Percentiles rank a stretch among this genome's conserved stretches.
Evolutionary conservation across 2,888 invertebrate species (phyloP).

Genomic region (Orthosia gracilis): DNA sequence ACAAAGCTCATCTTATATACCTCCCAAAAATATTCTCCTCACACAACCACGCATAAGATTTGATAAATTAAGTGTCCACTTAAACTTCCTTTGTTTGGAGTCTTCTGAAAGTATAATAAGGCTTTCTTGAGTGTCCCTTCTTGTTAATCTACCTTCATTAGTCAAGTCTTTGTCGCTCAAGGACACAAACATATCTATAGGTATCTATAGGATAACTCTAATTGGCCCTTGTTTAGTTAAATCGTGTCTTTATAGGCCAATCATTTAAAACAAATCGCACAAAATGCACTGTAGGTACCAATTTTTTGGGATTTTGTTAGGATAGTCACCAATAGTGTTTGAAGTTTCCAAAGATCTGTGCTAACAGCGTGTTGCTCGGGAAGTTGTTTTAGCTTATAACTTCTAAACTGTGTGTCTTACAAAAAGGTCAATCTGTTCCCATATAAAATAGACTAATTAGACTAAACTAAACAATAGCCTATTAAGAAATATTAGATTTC

Average conservation of each 20-base stretch:
- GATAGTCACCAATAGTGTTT: too few species aligned
- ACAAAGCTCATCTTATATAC: constrained; percentile 5
- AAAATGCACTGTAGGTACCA: too few species aligned
- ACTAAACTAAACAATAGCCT: too few species aligned
- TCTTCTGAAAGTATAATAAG: constrained; percentile 77
- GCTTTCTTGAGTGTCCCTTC: constrained; percentile 72
- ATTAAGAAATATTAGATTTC: too few species aligned
- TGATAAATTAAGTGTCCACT: constrained; percentile 74
- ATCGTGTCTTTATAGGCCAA: constrained; percentile 6
- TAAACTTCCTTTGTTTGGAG: constrained; percentile 74
- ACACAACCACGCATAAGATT: constrained; percentile 56
- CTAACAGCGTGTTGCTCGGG: too few species aligned
- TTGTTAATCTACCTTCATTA: constrained; percentile 80
- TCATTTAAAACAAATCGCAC: too few species aligned
- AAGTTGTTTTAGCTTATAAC: too few species aligned
- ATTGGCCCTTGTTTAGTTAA: constrained; percentile 48
- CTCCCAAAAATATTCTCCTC: constrained; percentile 4
- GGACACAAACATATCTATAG: constrained; percentile 65
- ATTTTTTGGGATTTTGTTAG: too few species aligned
- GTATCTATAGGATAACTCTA: constrained; percentile 26
- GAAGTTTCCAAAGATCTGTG: too few species aligned
- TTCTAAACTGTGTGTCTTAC: too few species aligned
- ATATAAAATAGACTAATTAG: too few species aligned
- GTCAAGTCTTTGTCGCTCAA: constrained; percentile 76
- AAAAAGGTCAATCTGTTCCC: too few species aligned